Evolutionary conservation across 1,140 invertebrate species (phyloP).

Genomic region (Pissodes strobi): DNA sequence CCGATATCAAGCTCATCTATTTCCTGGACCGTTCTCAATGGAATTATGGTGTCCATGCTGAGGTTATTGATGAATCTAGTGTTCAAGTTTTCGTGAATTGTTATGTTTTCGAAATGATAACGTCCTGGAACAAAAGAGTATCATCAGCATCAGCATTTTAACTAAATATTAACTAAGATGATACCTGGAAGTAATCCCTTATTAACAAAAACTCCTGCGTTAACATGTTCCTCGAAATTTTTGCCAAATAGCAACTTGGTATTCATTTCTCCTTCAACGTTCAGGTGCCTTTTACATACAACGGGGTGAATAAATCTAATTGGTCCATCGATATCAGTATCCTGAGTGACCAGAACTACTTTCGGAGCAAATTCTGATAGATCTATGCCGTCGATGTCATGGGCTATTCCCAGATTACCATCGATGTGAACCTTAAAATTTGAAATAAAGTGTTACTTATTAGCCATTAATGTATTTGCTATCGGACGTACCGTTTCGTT

Average conservation of each 20-base stretch:
- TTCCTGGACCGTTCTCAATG: conserved; percentile 42
- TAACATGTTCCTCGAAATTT: conserved; percentile 37
- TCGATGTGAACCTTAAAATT: conserved; percentile 44
- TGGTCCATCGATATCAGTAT: conserved; percentile 38
- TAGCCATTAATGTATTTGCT: background rate
- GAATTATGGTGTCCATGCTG: conserved; percentile 42
- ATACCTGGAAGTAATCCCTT: conserved; percentile 39
- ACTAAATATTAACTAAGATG: background rate
- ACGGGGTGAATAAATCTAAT: conserved; percentile 41
- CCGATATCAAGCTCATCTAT: conserved; percentile 37
- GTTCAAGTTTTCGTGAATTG: conserved; percentile 36
- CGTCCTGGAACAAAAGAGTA: conserved; percentile 37
- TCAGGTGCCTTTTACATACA: conserved; percentile 36
- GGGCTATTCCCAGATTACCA: conserved; percentile 41
- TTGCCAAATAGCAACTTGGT: conserved; percentile 38
- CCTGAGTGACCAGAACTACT: conserved; percentile 43
- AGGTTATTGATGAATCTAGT: conserved; percentile 46
- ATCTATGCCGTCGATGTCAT: conserved; percentile 42
- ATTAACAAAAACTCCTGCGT: conserved; percentile 46
- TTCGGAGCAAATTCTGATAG: conserved; percentile 38
- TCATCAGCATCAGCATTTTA: conserved; percentile 9
- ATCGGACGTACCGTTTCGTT: conserved; percentile 36
- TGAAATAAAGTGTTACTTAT: background rate
- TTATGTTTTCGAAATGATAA: conserved; percentile 40
- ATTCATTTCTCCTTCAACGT: conserved; percentile 42